phyloP scores from a whole-genome alignment of 2,888 invertebrate species.

The Idaea biselata region DNA sequence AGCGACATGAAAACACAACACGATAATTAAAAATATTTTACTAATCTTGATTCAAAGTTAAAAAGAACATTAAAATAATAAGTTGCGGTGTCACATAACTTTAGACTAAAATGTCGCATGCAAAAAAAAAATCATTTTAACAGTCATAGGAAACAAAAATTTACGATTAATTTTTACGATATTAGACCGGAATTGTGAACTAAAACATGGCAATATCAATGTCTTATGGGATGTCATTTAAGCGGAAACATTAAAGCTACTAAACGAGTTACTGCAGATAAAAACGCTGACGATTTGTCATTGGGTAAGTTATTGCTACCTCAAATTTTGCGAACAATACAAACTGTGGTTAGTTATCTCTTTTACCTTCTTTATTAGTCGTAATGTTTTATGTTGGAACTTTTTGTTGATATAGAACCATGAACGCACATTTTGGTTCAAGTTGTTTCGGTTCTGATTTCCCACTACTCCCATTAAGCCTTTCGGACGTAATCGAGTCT shows the following conservation, averaged over 20 bases:
- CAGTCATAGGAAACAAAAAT: conserved; percentile 48
- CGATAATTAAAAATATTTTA: background rate
- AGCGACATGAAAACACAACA: no score
- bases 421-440: background rate
- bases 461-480: background rate
- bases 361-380: conserved; percentile 4
- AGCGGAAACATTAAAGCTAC: conserved; percentile 22
- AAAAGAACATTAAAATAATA: conserved; percentile 42
- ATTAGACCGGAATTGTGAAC: conserved; percentile 29
- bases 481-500: background rate
- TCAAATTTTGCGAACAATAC: conserved; percentile 10
- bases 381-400: conserved; percentile 6
- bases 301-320: conserved; percentile 20
- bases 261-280: conserved; percentile 25
- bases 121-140: conserved; percentile 39
- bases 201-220: conserved; percentile 33
- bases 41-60: conserved; percentile 33
- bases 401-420: background rate
- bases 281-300: conserved; percentile 22
- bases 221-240: conserved; percentile 26
- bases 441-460: background rate
- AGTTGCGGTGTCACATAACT: conserved; percentile 54
- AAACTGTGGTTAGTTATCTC: conserved; percentile 8
- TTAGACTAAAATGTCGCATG: conserved; percentile 66
- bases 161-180: conserved; percentile 48